Evolutionary conservation across 2,113 vertebrate genomes (phyloP), one percentile per base, ranked within the genome.

Genomic region (Centropristis striata): DNA sequence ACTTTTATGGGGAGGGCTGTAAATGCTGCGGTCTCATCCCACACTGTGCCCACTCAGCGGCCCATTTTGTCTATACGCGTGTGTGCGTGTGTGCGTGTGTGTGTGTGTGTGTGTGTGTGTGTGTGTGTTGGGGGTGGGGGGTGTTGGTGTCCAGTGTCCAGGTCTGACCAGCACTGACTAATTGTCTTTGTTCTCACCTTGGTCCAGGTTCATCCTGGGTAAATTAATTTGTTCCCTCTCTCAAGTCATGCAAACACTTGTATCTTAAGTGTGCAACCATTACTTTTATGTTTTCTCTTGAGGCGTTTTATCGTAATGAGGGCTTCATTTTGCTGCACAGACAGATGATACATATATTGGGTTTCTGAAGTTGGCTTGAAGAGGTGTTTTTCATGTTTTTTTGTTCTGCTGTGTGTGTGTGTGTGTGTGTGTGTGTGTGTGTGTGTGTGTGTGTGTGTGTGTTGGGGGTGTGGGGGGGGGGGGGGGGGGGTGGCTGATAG

Each of bases 1-100:
- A 95, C 88, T 95, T 95, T 95, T 95, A 95, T 95, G 92, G 77
- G 83, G 85, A 78, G 78, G 80, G 92, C 81, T 83, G 89, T 95
- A 94, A 95, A 95, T 27, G 89, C 68, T 69, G 76, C 36, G 73
- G 86, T 77, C 85, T 86, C 87, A 84, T 86, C 88, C 75, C 37
- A 58, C 85, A 83, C 67, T 44, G 83, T 86, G 78, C 85, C 86
- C 83, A 86, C 88, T 91, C 92, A 88, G 84, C 53, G 81, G 59
- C 70, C 86, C 86, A 88, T 87, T 90, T 86, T 15, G 47, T 76
- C 61, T 46, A 1, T 47, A 16, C 71, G 54, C 46, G n/a, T 72
- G 72, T 60, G 42, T 28, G 47, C 46, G 57, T 57, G 59, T 73
- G 61, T 69, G 71, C 65, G 71, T 65, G 49, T 39, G 65, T 27